These are phyloP conservation scores for Dorcus hopei DNA, from an alignment of 2,888 invertebrate genomes.

Conservation along the genomic window DNA sequence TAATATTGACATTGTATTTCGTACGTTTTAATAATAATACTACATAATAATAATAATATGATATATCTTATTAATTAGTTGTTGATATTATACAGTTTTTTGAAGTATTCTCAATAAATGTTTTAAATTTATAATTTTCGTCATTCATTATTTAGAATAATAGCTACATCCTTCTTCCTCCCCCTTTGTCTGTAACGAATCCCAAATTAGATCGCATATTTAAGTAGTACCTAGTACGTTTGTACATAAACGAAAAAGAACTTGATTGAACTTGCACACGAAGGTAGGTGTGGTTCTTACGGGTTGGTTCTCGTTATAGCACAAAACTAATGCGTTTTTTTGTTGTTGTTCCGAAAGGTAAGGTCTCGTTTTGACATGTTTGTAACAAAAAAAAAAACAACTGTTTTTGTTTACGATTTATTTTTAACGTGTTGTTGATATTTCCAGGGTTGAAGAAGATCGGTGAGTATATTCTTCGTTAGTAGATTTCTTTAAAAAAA, in stretches of 20 bases:
- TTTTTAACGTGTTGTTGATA: conserved; percentile 19
- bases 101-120: conserved; percentile 16
- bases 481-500: conserved; percentile 4
- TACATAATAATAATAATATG: not conserved
- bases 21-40: not conserved
- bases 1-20: not conserved
- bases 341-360: conserved; percentile 4
- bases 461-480: conserved; percentile 42
- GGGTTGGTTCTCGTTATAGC: no score
- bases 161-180: conserved; percentile 3
- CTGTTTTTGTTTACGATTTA: conserved; percentile 10
- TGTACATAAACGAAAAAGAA: no score
- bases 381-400: not conserved
- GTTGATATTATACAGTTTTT: conserved; percentile 7
- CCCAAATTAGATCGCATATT: not conserved
- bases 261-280: not conserved
- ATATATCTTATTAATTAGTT: conserved; percentile 6
- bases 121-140: conserved; percentile 21
- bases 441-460: conserved; percentile 37
- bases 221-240: not conserved
- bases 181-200: not conserved
- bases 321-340: not conserved
- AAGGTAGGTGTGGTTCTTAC: conserved; percentile 6
- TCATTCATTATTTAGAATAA: conserved; percentile 19
- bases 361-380: not conserved